These are phyloP conservation scores for Nowickia ferox DNA, from an alignment of 2,888 invertebrate genomes.

Conservation along the genomic window DNA sequence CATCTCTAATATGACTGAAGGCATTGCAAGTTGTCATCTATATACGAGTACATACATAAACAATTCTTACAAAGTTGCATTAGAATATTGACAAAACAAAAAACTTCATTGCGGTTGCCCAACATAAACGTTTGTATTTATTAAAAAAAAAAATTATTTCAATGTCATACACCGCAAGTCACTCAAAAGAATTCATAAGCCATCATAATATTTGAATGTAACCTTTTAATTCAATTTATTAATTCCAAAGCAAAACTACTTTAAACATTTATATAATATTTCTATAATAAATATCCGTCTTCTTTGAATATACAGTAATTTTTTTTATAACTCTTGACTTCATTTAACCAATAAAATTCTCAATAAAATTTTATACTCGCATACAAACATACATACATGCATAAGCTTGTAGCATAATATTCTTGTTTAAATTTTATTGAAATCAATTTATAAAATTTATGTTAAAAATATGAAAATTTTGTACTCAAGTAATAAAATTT, in stretches of 20 bases:
- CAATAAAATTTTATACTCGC: background rate
- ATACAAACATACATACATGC: too few relatives aligned
- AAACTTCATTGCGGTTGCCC: too few relatives aligned
- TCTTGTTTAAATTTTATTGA: constrained; percentile 8
- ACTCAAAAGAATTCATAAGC: background rate
- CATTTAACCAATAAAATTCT: background rate
- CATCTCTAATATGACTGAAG: too few relatives aligned
- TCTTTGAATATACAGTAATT: background rate
- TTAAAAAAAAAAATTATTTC: background rate
- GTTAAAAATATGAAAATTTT: background rate
- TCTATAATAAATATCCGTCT: background rate
- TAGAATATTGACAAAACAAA: too few relatives aligned
- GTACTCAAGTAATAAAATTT: background rate
- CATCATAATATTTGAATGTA: background rate
- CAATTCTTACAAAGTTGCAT: too few relatives aligned
- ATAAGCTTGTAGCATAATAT: background rate
- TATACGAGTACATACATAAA: too few relatives aligned
- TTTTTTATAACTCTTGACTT: background rate
- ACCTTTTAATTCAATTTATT: background rate
- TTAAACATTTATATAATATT: background rate
- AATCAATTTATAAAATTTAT: constrained; percentile 5
- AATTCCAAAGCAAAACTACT: background rate
- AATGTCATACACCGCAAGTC: background rate
- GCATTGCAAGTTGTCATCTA: too few relatives aligned
- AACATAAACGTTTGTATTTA: too few relatives aligned